A percentile compares a stretch with the other conserved stretches of the same genome.
Conservation (phyloP, 64 coral and sea anemone species). For the Montipora foliosa region DNA sequence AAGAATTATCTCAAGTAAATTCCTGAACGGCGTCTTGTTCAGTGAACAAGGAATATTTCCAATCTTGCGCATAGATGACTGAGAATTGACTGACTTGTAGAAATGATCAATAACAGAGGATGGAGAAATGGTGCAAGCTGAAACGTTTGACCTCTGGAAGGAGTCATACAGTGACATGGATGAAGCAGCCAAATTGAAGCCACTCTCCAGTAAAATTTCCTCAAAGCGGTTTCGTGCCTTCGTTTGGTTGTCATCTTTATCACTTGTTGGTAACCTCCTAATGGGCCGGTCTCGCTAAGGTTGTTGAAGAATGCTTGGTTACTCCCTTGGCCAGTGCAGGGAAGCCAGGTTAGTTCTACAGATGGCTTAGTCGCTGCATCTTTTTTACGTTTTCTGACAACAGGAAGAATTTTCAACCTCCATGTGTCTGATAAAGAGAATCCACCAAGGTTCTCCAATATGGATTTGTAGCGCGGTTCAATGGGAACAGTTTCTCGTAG, state of each 20-base stretch:
- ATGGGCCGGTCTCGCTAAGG: background rate
- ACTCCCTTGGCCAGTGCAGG: conserved; percentile 14
- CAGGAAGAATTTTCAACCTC: conserved; percentile 37
- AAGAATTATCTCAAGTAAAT: background rate
- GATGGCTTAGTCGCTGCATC: background rate
- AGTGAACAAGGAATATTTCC: conserved; percentile 14
- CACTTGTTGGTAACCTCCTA: background rate
- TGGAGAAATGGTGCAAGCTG: background rate
- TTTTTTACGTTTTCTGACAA: background rate
- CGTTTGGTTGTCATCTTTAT: background rate
- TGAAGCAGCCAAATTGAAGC: conserved; percentile 16
- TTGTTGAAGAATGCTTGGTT: conserved; percentile 61
- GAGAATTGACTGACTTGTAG: background rate
- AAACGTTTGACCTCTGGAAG: conserved; percentile 33
- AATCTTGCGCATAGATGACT: background rate
- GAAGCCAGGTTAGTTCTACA: conserved; percentile 43
- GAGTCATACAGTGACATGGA: background rate
- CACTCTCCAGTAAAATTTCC: background rate
- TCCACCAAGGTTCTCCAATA: conserved; percentile 69
- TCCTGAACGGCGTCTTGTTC: conserved; percentile 20
- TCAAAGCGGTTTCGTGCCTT: background rate
- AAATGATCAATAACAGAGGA: background rate
- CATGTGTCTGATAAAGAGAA: conserved; percentile 54
- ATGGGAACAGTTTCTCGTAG: conserved; percentile 58
- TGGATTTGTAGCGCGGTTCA: background rate